phyloP scores from a whole-genome alignment of 1,140 invertebrate species.

The Rhopalosiphum maidis region DNA sequence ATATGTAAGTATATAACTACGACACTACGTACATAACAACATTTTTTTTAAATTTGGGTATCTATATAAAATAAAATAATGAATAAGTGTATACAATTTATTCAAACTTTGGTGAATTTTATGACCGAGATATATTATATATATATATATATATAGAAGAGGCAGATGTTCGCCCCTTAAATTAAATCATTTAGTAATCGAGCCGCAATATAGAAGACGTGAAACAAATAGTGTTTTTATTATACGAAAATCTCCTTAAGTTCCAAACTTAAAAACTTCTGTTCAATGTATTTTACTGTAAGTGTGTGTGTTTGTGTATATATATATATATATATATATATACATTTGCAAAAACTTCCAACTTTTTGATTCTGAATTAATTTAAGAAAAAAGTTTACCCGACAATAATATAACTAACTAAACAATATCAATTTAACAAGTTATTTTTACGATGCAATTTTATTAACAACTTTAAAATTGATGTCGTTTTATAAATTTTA shows the following conservation, averaged over 20 bases:
- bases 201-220: not conserved
- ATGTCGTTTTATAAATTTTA: not conserved
- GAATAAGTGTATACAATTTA: not conserved
- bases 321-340: too few species aligned
- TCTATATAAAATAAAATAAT: not conserved
- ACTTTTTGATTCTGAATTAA: constrained; percentile 23
- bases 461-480: not conserved
- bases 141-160: not conserved
- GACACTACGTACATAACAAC: not conserved
- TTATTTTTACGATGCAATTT: constrained; percentile 24
- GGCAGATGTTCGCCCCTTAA: not conserved
- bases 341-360: not conserved
- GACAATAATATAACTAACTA: not conserved
- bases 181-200: constrained; percentile 17
- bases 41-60: not conserved
- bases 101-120: not conserved
- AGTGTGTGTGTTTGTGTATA: not conserved
- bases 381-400: constrained; percentile 16
- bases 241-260: not conserved
- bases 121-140: not conserved
- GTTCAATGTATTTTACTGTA: constrained; percentile 1
- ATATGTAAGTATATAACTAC: not conserved
- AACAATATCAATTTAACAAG: constrained; percentile 21
- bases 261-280: constrained; percentile 9
- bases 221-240: constrained; percentile 19